A percentile compares a stretch with the other conserved stretches of the same genome.
phyloP scores from a whole-genome alignment of 1,140 invertebrate species.

The Meteorus sp. region DNA sequence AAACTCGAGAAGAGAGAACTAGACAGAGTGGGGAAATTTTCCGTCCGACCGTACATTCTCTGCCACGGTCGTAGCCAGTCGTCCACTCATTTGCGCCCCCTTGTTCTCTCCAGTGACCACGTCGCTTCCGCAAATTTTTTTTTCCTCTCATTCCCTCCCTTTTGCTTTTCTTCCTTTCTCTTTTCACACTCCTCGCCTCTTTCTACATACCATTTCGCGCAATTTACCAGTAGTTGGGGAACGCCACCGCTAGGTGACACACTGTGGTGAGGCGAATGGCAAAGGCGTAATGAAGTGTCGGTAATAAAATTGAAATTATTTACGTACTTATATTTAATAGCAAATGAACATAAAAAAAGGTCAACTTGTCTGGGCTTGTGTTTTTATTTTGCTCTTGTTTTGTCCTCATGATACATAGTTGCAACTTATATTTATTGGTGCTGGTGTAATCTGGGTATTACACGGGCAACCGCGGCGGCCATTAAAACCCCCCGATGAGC shows the following conservation, averaged over 20 bases:
- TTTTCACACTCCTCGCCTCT: not conserved
- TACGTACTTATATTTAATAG: too few relatives aligned
- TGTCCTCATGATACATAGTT: not conserved
- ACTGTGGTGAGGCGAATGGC: not conserved
- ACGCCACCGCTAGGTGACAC: too few relatives aligned
- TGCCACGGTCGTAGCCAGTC: conserved; percentile 41
- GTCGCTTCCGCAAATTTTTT: not conserved
- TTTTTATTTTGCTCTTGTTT: not conserved
- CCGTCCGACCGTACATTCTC: conserved; percentile 33
- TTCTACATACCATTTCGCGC: too few relatives aligned
- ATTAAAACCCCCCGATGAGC: conserved; percentile 3
- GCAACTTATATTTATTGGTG: not conserved
- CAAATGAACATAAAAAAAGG: too few relatives aligned
- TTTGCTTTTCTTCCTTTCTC: too few relatives aligned
- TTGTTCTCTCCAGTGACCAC: conserved; percentile 35
- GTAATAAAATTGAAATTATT: conserved; percentile 1
- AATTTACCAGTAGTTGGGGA: too few relatives aligned
- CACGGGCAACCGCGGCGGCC: not conserved
- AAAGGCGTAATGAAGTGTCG: not conserved
- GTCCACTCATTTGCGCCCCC: conserved; percentile 47
- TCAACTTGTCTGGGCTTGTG: too few relatives aligned
- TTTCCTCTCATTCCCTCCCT: not conserved
- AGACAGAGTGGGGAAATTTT: conserved; percentile 24
- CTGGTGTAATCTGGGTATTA: conserved; percentile 9
- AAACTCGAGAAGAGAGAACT: conserved; percentile 15